Evolutionary conservation across 2,797 vertebrate species (phyloP).

Genomic region (Sebastes kiyomatsui): DNA sequence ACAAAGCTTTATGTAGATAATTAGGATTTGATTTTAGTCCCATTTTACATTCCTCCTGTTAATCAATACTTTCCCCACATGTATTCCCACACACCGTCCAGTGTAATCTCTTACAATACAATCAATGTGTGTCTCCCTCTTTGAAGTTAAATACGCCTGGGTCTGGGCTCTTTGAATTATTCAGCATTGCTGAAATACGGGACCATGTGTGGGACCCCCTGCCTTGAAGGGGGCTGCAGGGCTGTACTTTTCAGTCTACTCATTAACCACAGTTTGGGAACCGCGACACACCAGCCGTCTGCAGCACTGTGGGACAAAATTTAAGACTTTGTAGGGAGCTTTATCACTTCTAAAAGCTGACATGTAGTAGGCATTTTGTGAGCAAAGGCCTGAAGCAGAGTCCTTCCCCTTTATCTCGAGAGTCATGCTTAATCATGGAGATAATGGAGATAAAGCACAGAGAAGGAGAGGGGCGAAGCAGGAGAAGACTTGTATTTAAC

Average conservation of each 20-base stretch:
- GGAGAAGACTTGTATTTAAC: not conserved
- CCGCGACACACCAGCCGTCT: not conserved
- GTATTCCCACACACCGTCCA: not conserved
- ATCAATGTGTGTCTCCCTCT: not conserved
- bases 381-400: not conserved
- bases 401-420: not conserved
- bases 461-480: not conserved
- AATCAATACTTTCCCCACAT: too few species aligned
- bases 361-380: rapidly evolving
- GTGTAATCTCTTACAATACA: not conserved
- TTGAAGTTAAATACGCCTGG: not conserved
- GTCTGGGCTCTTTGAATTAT: not conserved
- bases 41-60: too few species aligned
- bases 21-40: too few species aligned
- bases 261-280: not conserved
- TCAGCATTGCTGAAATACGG: not conserved
- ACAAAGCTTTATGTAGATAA: too few species aligned
- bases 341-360: not conserved
- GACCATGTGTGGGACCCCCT: not conserved
- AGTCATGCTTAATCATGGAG: not conserved
- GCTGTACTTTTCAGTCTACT: not conserved
- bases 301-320: not conserved
- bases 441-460: not conserved
- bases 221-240: not conserved
- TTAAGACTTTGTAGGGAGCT: not conserved